Percentiles rank a stretch among this genome's conserved stretches.
phyloP scores from a whole-genome alignment of 2,113 vertebrate species.

The Salminus brasiliensis region DNA sequence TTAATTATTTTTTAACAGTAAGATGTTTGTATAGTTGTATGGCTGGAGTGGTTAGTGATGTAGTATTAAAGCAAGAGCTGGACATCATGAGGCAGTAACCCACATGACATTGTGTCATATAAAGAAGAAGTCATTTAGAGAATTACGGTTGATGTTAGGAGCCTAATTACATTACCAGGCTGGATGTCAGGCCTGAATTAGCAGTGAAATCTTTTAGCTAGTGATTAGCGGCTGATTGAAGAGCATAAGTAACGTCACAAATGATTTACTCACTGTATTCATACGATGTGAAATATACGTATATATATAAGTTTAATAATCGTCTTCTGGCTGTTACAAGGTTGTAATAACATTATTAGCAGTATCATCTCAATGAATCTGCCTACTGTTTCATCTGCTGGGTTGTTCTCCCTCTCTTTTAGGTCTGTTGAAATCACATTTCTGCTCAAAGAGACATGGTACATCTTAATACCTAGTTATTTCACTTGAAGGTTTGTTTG shows the following conservation, averaged over 20 bases:
- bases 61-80: neutral
- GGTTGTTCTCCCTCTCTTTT: neutral
- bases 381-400: neutral
- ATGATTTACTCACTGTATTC: neutral
- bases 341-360: too few relatives aligned
- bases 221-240: neutral
- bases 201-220: neutral
- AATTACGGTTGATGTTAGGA: neutral
- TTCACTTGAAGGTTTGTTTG: neutral
- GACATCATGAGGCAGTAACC: neutral
- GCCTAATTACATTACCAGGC: neutral
- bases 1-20: neutral
- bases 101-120: neutral
- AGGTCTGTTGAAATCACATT: neutral
- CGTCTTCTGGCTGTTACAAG: too few relatives aligned
- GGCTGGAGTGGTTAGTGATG: neutral
- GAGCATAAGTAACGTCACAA: neutral
- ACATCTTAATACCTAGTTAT: neutral
- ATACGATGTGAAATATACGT: too few relatives aligned
- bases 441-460: neutral
- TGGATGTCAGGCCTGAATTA: neutral
- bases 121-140: neutral
- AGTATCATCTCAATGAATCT: neutral
- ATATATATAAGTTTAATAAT: too few relatives aligned
- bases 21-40: neutral